Conservation (phyloP, 2,113 vertebrate species). For the Nibea albiflora region DNA sequence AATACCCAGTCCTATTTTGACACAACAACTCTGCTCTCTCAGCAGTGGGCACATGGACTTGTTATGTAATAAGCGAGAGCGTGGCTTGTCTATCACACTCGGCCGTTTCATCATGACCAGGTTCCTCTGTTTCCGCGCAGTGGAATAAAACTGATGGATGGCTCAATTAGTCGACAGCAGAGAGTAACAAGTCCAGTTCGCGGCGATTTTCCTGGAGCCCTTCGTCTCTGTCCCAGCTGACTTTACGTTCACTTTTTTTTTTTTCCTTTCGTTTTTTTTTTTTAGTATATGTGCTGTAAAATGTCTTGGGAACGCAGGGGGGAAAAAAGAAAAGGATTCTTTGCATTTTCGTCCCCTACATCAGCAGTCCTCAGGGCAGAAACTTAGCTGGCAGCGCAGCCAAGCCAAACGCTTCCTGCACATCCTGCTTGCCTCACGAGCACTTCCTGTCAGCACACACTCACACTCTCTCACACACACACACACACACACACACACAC, state of each 20-base stretch:
- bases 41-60: neutral
- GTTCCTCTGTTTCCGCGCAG: conserved; percentile 32
- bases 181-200: conserved; percentile 17
- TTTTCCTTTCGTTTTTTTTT: neutral
- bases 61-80: conserved; percentile 42
- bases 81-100: conserved; percentile 29
- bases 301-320: neutral
- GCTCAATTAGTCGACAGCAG: conserved; percentile 34
- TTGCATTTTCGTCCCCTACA: conserved; percentile 24
- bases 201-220: neutral
- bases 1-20: conserved; percentile 29
- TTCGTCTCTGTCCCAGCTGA: conserved; percentile 4
- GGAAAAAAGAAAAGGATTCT: neutral
- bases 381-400: conserved; percentile 52
- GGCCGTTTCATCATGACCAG: conserved; percentile 34
- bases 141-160: conserved; percentile 43
- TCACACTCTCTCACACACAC: neutral
- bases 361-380: conserved; percentile 49
- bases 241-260: neutral
- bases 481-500: too few relatives aligned
- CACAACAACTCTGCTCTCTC: conserved; percentile 19
- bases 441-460: conserved; percentile 66
- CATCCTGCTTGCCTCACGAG: conserved; percentile 73
- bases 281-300: neutral
- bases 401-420: conserved; percentile 73